Evolutionary conservation across 2,888 invertebrate genomes (phyloP).

Genomic region (Criorhina ranunculi): DNA sequence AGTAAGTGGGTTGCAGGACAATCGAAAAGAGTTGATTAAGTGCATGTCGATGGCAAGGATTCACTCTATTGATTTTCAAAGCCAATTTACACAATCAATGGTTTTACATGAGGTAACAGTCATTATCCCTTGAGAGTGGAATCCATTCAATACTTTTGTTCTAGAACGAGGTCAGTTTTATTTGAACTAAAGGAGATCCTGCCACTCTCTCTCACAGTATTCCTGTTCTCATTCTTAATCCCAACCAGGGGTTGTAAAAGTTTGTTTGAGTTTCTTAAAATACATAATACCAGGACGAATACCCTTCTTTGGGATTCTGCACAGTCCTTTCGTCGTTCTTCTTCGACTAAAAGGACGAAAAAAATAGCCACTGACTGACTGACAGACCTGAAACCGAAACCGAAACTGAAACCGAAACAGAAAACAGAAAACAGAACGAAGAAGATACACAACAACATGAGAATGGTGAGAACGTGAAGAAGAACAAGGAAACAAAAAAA

Average conservation of each 20-base stretch:
- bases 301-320: not conserved
- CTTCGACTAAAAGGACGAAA: not conserved
- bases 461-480: not conserved
- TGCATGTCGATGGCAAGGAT: constrained; percentile 31
- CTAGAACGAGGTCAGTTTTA: constrained; percentile 14
- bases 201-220: not conserved
- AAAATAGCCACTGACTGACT: constrained; percentile 62
- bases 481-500: not conserved
- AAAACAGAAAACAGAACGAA: constrained; percentile 5
- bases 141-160: not conserved
- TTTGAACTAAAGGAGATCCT: not conserved
- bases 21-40: constrained; percentile 40
- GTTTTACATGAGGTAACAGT: not conserved
- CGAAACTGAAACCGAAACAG: not conserved
- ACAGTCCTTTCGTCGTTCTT: constrained; percentile 20
- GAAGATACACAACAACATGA: constrained; percentile 27
- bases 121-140: not conserved
- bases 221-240: not conserved
- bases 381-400: constrained; percentile 43
- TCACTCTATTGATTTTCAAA: constrained; percentile 4
- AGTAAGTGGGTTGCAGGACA: constrained; percentile 37
- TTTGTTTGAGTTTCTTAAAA: constrained; percentile 24
- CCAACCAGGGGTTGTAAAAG: constrained; percentile 15
- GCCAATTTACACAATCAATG: constrained; percentile 2
- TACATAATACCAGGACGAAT: constrained; percentile 17